A percentile compares a stretch with the other conserved stretches of the same genome.
These are phyloP conservation scores for Camelus bactrianus DNA, from an alignment of 2,113 vertebrate species.

Conservation along the genomic window DNA sequence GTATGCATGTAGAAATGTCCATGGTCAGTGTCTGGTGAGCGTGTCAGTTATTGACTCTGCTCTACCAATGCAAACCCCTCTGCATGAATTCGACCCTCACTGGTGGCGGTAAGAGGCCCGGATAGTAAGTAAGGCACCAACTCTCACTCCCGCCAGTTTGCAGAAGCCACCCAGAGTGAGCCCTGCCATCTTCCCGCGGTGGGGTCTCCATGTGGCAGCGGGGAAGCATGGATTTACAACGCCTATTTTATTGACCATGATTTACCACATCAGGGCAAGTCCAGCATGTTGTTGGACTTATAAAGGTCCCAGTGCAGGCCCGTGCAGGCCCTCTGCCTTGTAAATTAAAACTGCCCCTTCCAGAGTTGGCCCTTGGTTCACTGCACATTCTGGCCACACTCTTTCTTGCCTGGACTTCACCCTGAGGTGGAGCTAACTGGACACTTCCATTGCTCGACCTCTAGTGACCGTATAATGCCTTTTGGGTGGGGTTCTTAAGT, in stretches of 20 bases:
- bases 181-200: not conserved
- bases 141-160: not conserved
- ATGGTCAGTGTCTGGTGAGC: not conserved
- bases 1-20: fast-evolving
- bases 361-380: not conserved
- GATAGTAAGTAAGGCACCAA: too few relatives aligned
- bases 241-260: not conserved
- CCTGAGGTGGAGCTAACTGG: not conserved
- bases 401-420: not conserved
- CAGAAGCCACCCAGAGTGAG: not conserved
- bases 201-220: not conserved
- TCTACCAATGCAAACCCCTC: not conserved
- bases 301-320: not conserved
- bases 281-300: not conserved
- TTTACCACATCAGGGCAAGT: not conserved
- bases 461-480: not conserved
- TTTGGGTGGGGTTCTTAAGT: too few relatives aligned
- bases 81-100: fast-evolving
- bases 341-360: not conserved
- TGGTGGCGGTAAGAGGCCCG: not conserved
- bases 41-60: not conserved
- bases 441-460: not conserved
- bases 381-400: not conserved
- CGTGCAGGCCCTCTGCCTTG: fast-evolving
- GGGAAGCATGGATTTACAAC: not conserved